Evolutionary conservation across 2,888 invertebrate species (phyloP).

Genomic region (Drosophila subsilvestris): DNA sequence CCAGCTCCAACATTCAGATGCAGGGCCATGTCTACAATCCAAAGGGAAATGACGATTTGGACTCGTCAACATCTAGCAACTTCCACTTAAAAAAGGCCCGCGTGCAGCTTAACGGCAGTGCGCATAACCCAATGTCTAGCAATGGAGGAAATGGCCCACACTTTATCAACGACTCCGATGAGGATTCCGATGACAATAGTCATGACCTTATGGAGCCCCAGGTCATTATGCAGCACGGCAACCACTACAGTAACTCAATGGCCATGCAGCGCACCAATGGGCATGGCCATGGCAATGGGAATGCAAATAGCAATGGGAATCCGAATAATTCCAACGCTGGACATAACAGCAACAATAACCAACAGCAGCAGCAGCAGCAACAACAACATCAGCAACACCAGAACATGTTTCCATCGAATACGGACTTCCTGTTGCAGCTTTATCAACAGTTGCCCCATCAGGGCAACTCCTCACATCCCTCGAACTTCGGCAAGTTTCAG

Average conservation of each 20-base stretch:
- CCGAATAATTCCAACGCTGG: slow-evolving; percentile 32
- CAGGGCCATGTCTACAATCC: slow-evolving; percentile 53
- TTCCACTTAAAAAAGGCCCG: slow-evolving; percentile 81
- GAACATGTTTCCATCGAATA: slow-evolving; percentile 80
- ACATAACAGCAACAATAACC: slow-evolving; percentile 55
- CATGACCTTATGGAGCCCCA: slow-evolving; percentile 71
- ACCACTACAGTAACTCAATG: slow-evolving; percentile 57
- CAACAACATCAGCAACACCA: slow-evolving; percentile 59
- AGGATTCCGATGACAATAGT: slow-evolving; percentile 81
- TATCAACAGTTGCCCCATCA: slow-evolving; percentile 83
- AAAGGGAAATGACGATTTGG: slow-evolving; percentile 69
- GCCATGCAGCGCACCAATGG: slow-evolving; percentile 49
- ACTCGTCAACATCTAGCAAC: slow-evolving; percentile 73
- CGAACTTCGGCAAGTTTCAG: slow-evolving; percentile 78
- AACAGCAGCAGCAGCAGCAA: slow-evolving; percentile 53
- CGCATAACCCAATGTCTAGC: slow-evolving; percentile 43
- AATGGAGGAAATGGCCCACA: slow-evolving; percentile 55
- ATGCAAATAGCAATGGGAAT: slow-evolving; percentile 39
- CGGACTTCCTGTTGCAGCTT: slow-evolving; percentile 82
- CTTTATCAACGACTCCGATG: slow-evolving; percentile 75
- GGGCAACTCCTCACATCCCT: slow-evolving; percentile 60
- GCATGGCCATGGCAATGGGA: slow-evolving; percentile 44
- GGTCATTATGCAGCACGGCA: slow-evolving; percentile 67
- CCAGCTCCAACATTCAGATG: slow-evolving; percentile 35
- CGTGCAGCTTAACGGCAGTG: slow-evolving; percentile 65